phyloP scores from a whole-genome alignment of 2,888 invertebrate species.

The Thumatha senex region DNA sequence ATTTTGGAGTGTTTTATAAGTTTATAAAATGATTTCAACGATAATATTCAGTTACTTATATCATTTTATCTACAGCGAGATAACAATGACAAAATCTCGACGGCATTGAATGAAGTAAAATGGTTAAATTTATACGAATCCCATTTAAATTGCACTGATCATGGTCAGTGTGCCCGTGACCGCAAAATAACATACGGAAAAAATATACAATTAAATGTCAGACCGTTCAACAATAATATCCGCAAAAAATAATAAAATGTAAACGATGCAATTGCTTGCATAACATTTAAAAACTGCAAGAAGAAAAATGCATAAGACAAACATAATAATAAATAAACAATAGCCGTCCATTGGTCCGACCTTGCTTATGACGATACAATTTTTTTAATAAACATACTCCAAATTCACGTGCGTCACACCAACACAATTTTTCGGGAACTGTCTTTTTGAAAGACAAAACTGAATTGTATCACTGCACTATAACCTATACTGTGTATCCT shows the following conservation, averaged over 20 bases:
- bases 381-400: conserved; percentile 16
- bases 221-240: not conserved
- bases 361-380: conserved; percentile 24
- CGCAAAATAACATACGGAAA: conserved; percentile 5
- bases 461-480: conserved; percentile 40
- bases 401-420: conserved; percentile 32
- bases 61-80: not conserved
- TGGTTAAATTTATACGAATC: not conserved
- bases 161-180: not conserved
- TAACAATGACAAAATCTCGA: not conserved
- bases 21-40: too few relatives aligned
- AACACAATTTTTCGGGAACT: conserved; percentile 42
- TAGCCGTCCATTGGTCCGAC: conserved; percentile 60
- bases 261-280: not conserved
- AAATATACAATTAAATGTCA: not conserved
- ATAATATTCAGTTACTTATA: too few relatives aligned
- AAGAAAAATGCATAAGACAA: conserved; percentile 2
- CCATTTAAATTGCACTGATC: not conserved
- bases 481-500: conserved; percentile 1
- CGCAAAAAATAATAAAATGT: not conserved
- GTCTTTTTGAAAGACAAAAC: conserved; percentile 47
- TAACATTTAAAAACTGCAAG: not conserved
- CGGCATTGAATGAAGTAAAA: not conserved
- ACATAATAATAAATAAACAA: conserved; percentile 8
- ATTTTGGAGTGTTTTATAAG: too few relatives aligned